phyloP scores from a whole-genome alignment of 2,797 vertebrate genomes.

The Gobio occitaniae region DNA sequence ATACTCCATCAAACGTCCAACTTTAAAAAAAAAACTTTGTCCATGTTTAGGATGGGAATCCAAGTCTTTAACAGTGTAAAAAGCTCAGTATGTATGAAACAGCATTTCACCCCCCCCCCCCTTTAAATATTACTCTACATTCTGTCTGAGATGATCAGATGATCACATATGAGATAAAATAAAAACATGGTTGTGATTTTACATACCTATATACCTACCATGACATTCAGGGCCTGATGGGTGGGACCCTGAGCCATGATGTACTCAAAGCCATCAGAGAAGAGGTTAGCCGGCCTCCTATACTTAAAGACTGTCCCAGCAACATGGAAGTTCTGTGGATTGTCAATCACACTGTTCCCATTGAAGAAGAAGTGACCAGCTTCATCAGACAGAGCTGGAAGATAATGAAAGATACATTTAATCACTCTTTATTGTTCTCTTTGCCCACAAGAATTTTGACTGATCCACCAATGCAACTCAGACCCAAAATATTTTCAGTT shows the following conservation, averaged over 20 bases:
- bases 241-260: constrained; percentile 90
- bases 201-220: constrained; percentile 79
- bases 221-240: constrained; percentile 87
- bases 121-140: not conserved
- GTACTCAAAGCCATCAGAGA: constrained; percentile 89
- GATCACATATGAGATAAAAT: not conserved
- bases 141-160: not conserved
- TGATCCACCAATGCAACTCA: constrained; percentile 33
- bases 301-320: constrained; percentile 91
- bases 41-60: no score
- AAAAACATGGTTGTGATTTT: constrained; percentile 22
- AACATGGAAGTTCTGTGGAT: constrained; percentile 89
- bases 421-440: not conserved
- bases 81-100: no score
- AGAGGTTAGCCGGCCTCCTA: constrained; percentile 80
- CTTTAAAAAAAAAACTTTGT: no score
- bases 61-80: no score
- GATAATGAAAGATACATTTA: not conserved
- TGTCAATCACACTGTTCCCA: constrained; percentile 87
- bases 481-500: constrained; percentile 91
- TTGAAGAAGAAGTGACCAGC: constrained; percentile 90
- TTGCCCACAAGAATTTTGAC: not conserved
- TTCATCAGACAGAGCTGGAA: constrained; percentile 87
- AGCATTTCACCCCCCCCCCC: no score
- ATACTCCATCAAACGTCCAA: no score